Base-by-base conservation (phyloP, 2,888 invertebrate species). In the Campaea margaritaria region DNA sequence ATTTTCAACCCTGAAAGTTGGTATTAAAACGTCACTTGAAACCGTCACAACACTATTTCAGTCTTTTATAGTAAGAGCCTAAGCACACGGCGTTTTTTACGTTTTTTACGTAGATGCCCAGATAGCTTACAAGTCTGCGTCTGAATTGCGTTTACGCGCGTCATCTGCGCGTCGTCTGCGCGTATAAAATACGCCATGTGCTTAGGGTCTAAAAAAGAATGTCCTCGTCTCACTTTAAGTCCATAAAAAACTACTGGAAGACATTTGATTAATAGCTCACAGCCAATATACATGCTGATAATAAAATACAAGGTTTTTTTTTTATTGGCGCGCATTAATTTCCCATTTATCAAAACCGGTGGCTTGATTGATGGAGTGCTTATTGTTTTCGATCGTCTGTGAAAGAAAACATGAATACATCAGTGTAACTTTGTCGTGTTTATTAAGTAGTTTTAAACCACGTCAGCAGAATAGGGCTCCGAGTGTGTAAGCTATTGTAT, bases 351-450 rank as follows among this genome's bases (percentile, higher is more conserved):
- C 46, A 50, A 41, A 50, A 38, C 15, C 38, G 55, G 27, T 50
- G 54, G 46, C 5, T 36, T 51, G 60, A 60, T 60, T 51, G 55
- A 60, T 60, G 45, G 36, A 54, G 13, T n/a, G 50, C 13, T 45
- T 28, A 60, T 50, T 55, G 55, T 55, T 60, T 54, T 54, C 16
- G 42, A 45, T 43, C 51, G 42, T 43, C 39, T 49, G 50, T 36
- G 38, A 27, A 47, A 47, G 41, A 42, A 48, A 42, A 48, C 47
- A 53, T 52, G 38, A 52, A 31, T 39, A 39, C 14, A 14, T 39
- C 4, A 4, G 36, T 36, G 12, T 12, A 36, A 12, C 36, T 36
- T 36, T n/a, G 36, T 12, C 10, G 36, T 12, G 3, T 12, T 36
- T 36, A 12, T 12, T n/a, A 36, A 12, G 21, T 21, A 21, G 36